phyloP scores from a whole-genome alignment of 2,888 invertebrate genomes.

The Leucoma salicis region DNA sequence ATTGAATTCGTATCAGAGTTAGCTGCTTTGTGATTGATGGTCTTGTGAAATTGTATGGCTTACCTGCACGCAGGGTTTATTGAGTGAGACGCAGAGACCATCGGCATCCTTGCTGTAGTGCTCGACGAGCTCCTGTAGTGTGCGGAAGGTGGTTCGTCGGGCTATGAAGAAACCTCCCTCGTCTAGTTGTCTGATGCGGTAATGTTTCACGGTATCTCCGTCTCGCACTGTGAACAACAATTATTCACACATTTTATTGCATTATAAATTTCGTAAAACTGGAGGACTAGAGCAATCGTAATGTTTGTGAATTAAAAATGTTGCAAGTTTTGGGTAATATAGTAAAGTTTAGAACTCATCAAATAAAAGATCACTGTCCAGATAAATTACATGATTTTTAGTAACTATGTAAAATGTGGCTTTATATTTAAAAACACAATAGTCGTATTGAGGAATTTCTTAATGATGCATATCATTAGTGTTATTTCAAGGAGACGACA shows the following conservation, averaged over 20 bases:
- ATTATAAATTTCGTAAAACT: slow-evolving; percentile 29
- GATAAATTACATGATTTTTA: slow-evolving; percentile 1
- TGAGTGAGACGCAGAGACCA: slow-evolving; percentile 98
- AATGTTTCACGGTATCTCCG: slow-evolving; percentile 99
- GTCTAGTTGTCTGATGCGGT: slow-evolving; percentile 98
- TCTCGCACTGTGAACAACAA: slow-evolving; percentile 91
- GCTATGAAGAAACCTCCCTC: slow-evolving; percentile 99
- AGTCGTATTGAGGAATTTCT: no score
- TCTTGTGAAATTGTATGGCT: no score
- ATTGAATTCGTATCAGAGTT: background rate
- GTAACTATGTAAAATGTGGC: background rate
- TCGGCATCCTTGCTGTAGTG: slow-evolving; percentile 99
- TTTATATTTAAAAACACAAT: background rate
- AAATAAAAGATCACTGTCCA: slow-evolving; percentile 11
- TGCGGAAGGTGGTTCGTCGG: slow-evolving; percentile 97
- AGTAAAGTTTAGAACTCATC: slow-evolving; percentile 17
- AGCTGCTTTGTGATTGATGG: no score
- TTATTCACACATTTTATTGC: slow-evolving; percentile 33
- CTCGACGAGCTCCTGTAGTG: slow-evolving; percentile 97
- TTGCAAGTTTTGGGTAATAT: slow-evolving; percentile 30
- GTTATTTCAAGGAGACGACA: no score
- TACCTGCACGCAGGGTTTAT: slow-evolving; percentile 97
- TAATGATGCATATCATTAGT: no score
- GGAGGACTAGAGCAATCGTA: slow-evolving; percentile 13
- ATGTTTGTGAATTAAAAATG: slow-evolving; percentile 26